Base-by-base conservation (phyloP, 2,888 invertebrate genomes). In the Scrobipalpa atriplicella region DNA sequence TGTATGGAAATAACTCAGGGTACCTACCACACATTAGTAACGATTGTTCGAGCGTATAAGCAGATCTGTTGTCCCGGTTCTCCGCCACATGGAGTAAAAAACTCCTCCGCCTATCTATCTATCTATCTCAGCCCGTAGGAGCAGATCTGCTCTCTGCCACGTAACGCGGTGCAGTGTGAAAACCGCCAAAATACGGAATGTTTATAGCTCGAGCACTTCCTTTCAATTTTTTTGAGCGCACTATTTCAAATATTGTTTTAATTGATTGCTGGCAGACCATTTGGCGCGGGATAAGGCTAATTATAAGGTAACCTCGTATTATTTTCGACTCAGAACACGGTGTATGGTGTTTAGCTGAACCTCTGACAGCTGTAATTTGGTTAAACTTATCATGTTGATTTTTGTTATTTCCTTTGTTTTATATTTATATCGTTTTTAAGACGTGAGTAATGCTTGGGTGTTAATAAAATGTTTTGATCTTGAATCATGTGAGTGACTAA, bases 171-270 rank as follows among this genome's bases (percentile, higher is more conserved):
- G 5, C 29, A 29, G 29, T 29, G 29, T 29, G 29, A 29, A 5
- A 29, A 29, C 29, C 2, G 29, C 29, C 29, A 29, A 3, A 85
- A 89, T 78, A 86, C 80, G 80, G 82, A 86, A 87, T 86, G 87
- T 89, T 91, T 90, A 89, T 89, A 83, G 85, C 85, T 80, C 76
- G 79, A 85, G 83, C 18, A 85, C 84, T 86, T 84, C 87, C 87
- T 86, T 89, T 90, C 85, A 81, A 80, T 79, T 88, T 90, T 90
- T 91, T 90, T 87, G 78, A 82, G 77, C 81, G 82, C 86, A 89
- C 86, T 87, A 90, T 91, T 90, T 89, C 89, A 91, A 92, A 92
- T 92, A 92, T 92, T 91, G 91, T 90, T 90, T 90, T 90, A 91
- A 91, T 91, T 89, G 90, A 90, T 90, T 89, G 90, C 89, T 81